Evolutionary conservation across 2,888 invertebrate genomes (phyloP), one percentile per base, ranked within the genome.

Genomic region (Philopedon plagiatum): DNA sequence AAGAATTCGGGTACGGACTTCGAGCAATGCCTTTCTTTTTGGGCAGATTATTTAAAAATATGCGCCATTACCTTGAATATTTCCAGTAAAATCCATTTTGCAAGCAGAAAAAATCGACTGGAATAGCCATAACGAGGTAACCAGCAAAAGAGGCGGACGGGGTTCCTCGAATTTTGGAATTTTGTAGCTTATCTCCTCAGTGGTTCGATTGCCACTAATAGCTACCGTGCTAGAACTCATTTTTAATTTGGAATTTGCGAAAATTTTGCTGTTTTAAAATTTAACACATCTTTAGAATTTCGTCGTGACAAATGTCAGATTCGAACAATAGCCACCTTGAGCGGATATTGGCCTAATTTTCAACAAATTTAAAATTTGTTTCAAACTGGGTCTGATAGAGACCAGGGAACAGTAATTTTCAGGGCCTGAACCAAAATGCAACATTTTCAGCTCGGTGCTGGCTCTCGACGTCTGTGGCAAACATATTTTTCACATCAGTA

Each of bases 21-120:
- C n/a, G n/a, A n/a, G n/a, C n/a, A n/a, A n/a, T n/a, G n/a, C n/a
- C n/a, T n/a, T n/a, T n/a, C n/a, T n/a, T n/a, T n/a, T n/a, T n/a
- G n/a, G n/a, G 11, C 9, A 49, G 7, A 11, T 5, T 19, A 49
- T 18, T 8, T 5, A 13, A 21, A 19, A 13, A 18, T 8, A 18
- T 26, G 26, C 15, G 1, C 4, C n/a, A 11, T 39, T 78, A 82
- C 82, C 83, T 76, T 82, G 80, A 60, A 80, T 74, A 74, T 81
- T 82, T 26, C 78, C 67, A 65, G 77, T 81, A 32, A 82, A 78
- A 46, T 80, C 80, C 37, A 78, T 78, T 64, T 81, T 80, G 18
- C 82, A 79, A 3, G 81, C 80, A 5, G 81, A 79, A 73, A 80
- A 79, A 32, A 83, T 77, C 23, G 82, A 80, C 8, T 80, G 79